Conservation (phyloP, 2,888 invertebrate genomes). For the Monochamus alternatus region DNA sequence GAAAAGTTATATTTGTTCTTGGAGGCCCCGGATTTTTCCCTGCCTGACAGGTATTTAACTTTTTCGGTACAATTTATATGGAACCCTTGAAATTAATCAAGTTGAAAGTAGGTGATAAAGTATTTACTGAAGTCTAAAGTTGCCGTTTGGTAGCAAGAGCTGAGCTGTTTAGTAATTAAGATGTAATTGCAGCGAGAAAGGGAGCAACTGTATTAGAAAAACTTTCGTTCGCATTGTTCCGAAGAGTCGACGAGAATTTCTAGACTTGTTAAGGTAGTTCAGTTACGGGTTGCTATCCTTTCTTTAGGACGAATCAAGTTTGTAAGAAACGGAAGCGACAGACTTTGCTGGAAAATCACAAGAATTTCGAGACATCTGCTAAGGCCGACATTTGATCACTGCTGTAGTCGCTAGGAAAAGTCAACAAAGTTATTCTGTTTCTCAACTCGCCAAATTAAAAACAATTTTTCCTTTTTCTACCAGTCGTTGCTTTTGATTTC, state of each 20-base stretch:
- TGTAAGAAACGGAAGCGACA: conserved; percentile 44
- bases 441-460: conserved; percentile 5
- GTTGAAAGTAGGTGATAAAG: not conserved
- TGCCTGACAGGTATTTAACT: not conserved
- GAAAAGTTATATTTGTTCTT: not conserved
- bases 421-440: conserved; percentile 3
- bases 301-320: conserved; percentile 47
- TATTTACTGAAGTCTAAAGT: conserved; percentile 28
- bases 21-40: not conserved
- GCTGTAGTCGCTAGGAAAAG: not conserved
- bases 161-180: conserved; percentile 52
- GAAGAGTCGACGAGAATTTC: conserved; percentile 46
- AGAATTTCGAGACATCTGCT: conserved; percentile 36
- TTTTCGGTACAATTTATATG: not conserved
- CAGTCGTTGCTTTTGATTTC: not conserved
- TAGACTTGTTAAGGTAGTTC: conserved; percentile 47
- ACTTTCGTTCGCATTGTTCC: conserved; percentile 41
- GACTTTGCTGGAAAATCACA: conserved; percentile 38
- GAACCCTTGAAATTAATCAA: conserved; percentile 4
- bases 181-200: conserved; percentile 50
- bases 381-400: conserved; percentile 24
- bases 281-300: conserved; percentile 39
- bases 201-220: conserved; percentile 49
- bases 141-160: conserved; percentile 33
- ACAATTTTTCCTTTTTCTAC: not conserved